phyloP scores from a whole-genome alignment of 2,888 invertebrate species.

The Dendrolimus pini region DNA sequence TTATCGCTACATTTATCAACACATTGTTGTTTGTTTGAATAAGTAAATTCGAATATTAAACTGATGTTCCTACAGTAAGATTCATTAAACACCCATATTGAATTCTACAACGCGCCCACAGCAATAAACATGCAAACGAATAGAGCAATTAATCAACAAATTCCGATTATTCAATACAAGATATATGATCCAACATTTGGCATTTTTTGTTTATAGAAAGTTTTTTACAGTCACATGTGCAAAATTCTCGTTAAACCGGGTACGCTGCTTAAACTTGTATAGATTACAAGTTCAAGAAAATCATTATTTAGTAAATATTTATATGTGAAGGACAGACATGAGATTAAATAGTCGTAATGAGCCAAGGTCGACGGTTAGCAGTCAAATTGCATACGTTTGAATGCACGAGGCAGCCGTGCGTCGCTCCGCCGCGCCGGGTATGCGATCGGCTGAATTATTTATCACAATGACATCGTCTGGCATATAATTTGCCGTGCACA shows the following conservation, averaged over 20 bases:
- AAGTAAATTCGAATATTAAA: constrained; percentile 19
- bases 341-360: neutral
- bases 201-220: neutral
- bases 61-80: constrained; percentile 1
- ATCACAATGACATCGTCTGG: constrained; percentile 64
- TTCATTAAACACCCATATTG: neutral
- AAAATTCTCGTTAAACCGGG: neutral
- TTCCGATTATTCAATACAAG: neutral
- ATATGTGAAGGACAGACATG: neutral
- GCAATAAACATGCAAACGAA: constrained; percentile 1
- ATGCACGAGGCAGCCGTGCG: neutral
- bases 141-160: constrained; percentile 5
- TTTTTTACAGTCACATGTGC: neutral
- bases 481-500: constrained; percentile 66
- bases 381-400: neutral
- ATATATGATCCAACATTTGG: neutral
- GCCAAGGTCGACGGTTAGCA: neutral
- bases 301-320: neutral
- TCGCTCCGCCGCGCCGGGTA: constrained; percentile 10
- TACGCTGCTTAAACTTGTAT: neutral
- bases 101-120: neutral
- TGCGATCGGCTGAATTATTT: constrained; percentile 46
- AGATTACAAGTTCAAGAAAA: neutral
- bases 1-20: constrained; percentile 52
- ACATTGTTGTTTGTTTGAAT: constrained; percentile 33